phyloP scores from a whole-genome alignment of 2,888 invertebrate species.

The Dasysyrphus tricinctus region DNA sequence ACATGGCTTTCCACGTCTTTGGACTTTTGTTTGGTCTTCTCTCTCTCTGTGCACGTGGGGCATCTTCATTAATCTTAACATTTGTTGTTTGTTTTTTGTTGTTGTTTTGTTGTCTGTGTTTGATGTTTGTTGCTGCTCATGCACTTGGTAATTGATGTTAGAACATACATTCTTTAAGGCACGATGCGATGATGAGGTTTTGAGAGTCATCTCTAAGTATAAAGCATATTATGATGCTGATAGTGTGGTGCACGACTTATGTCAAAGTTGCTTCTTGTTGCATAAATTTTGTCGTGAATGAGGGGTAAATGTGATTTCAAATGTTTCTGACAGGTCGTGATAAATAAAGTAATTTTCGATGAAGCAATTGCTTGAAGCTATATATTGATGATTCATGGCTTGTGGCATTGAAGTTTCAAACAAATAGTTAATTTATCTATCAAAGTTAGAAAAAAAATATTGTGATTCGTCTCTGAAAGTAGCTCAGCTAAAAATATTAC shows the following conservation, averaged over 20 bases:
- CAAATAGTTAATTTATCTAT: conserved; percentile 5
- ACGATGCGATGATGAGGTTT: conserved; percentile 29
- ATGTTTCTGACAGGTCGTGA: conserved; percentile 62
- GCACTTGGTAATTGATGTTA: conserved; percentile 62
- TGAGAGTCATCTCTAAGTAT: conserved; percentile 1
- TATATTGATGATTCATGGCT: background rate
- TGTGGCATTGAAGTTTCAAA: background rate
- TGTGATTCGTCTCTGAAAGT: background rate
- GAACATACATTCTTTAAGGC: conserved; percentile 50
- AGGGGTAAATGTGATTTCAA: conserved; percentile 40
- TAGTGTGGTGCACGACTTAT: conserved; percentile 66
- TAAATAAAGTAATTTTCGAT: conserved; percentile 67
- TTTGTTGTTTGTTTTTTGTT: conserved; percentile 8
- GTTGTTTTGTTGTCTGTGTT: background rate
- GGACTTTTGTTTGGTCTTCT: conserved; percentile 20
- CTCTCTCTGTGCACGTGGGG: conserved; percentile 45
- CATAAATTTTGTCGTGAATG: conserved; percentile 48
- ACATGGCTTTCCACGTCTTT: conserved; percentile 28
- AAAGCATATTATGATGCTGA: conserved; percentile 28
- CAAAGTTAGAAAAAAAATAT: background rate
- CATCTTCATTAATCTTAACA: conserved; percentile 67
- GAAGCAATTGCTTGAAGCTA: conserved; percentile 15
- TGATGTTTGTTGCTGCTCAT: conserved; percentile 1
- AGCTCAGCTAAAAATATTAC: background rate
- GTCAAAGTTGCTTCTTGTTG: conserved; percentile 67